phyloP scores from a whole-genome alignment of 2,797 vertebrate species.

The Darevskia nairensis region DNA sequence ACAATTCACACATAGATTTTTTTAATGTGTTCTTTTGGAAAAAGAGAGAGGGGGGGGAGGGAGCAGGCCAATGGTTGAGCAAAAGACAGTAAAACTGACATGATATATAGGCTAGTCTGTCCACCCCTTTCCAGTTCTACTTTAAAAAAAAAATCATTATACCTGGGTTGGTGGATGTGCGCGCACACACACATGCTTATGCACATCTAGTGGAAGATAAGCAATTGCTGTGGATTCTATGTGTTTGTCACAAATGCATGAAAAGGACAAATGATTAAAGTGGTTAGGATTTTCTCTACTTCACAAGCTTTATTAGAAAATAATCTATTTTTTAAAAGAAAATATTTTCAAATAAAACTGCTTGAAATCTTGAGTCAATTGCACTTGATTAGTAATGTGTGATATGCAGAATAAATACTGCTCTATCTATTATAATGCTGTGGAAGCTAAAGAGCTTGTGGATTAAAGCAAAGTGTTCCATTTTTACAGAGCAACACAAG shows the following conservation, averaged over 20 bases:
- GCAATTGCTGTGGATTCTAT: neutral
- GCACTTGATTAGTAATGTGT: neutral
- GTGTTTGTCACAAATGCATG: constrained; percentile 1
- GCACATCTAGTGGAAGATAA: neutral
- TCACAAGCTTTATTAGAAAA: neutral
- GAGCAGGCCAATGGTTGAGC: too few species aligned
- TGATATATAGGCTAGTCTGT: neutral
- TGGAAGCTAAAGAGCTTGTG: neutral
- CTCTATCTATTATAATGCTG: neutral
- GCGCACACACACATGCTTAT: neutral
- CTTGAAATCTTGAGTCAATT: neutral
- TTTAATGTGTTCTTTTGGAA: too few species aligned
- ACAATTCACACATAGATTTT: neutral
- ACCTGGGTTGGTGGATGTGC: neutral
- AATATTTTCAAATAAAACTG: neutral
- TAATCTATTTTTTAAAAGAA: neutral
- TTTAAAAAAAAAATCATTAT: neutral
- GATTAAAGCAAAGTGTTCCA: constrained; percentile 18
- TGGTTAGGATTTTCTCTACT: constrained; percentile 4
- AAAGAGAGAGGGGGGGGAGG: too few species aligned
- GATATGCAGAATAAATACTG: constrained; percentile 6
- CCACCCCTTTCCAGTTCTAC: neutral
- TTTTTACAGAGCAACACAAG: constrained; percentile 21
- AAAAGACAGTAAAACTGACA: too few species aligned
- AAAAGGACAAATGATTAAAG: neutral